Evolutionary conservation across 2,888 invertebrate species (phyloP).

Genomic region (Volucella bombylans): DNA sequence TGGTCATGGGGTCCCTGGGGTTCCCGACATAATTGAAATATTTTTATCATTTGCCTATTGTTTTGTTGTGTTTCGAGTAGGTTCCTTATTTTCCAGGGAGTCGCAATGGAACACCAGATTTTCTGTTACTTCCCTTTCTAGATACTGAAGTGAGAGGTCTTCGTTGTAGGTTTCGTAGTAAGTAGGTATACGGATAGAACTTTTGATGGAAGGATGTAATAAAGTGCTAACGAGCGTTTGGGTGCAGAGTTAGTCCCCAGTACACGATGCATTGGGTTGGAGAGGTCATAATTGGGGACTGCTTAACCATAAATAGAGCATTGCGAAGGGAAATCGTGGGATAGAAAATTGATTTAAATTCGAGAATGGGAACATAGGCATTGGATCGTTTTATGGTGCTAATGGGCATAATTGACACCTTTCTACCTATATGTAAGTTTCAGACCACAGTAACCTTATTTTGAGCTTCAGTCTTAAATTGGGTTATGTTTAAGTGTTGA

Average conservation of each 20-base stretch:
- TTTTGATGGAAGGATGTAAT: constrained; percentile 55
- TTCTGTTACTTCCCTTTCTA: neutral
- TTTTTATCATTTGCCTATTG: constrained; percentile 19
- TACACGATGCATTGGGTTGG: constrained; percentile 30
- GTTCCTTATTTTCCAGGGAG: constrained; percentile 46
- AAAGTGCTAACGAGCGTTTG: constrained; percentile 63
- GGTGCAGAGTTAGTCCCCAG: constrained; percentile 15
- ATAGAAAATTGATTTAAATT: constrained; percentile 65
- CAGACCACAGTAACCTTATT: no score
- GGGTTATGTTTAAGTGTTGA: no score
- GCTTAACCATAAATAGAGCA: constrained; percentile 67
- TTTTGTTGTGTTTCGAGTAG: constrained; percentile 1
- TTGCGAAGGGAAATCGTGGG: constrained; percentile 67
- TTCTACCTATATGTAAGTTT: neutral
- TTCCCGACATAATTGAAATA: constrained; percentile 51
- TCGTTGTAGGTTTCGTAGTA: neutral
- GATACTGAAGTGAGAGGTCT: neutral
- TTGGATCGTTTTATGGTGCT: constrained; percentile 47
- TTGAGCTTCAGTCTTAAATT: no score
- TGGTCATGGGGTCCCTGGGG: constrained; percentile 62
- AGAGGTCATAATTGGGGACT: constrained; percentile 69
- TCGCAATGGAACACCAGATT: constrained; percentile 12
- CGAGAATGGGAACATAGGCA: constrained; percentile 52
- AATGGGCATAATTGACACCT: constrained; percentile 66
- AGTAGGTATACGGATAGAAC: neutral